A percentile compares a stretch with the other conserved stretches of the same genome.
phyloP scores from a whole-genome alignment of 2,888 invertebrate genomes.

The Odontocolon sp. region DNA sequence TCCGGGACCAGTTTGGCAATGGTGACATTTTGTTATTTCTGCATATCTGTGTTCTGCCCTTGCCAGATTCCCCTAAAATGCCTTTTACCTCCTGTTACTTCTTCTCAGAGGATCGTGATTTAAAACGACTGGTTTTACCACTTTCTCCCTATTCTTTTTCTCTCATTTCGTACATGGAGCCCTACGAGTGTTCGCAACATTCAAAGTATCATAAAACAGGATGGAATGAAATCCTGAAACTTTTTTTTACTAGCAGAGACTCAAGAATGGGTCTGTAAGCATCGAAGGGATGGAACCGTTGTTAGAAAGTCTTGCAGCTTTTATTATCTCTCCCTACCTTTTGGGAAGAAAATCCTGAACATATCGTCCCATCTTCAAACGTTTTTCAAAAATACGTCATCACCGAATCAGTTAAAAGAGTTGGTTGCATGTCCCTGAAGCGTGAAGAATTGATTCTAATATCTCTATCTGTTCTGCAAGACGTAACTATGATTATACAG shows the following conservation, averaged over 20 bases:
- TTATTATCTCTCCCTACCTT: neutral
- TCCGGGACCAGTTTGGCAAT: conserved; percentile 47
- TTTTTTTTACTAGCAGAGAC: too few species aligned
- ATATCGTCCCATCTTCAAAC: too few species aligned
- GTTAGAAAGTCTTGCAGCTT: conserved; percentile 22
- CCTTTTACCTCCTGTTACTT: too few species aligned
- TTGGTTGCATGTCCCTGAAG: too few species aligned
- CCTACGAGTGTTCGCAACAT: neutral
- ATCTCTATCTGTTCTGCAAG: too few species aligned
- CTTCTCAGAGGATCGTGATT: conserved; percentile 19
- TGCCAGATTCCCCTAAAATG: neutral
- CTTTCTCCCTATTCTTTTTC: conserved; percentile 6
- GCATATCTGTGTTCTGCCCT: conserved; percentile 24
- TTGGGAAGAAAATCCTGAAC: too few species aligned
- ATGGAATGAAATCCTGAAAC: neutral
- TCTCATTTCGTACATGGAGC: neutral
- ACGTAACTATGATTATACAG: too few species aligned
- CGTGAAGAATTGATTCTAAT: too few species aligned
- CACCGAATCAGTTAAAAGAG: too few species aligned
- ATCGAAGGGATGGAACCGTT: neutral
- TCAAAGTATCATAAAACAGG: neutral
- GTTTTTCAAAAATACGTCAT: too few species aligned
- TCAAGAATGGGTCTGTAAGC: neutral
- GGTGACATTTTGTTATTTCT: conserved; percentile 24
- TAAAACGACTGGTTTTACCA: conserved; percentile 3